Evolutionary conservation across 1,140 invertebrate genomes (phyloP), one percentile per base, ranked within the genome.

Genomic region (Panonychus citri): DNA sequence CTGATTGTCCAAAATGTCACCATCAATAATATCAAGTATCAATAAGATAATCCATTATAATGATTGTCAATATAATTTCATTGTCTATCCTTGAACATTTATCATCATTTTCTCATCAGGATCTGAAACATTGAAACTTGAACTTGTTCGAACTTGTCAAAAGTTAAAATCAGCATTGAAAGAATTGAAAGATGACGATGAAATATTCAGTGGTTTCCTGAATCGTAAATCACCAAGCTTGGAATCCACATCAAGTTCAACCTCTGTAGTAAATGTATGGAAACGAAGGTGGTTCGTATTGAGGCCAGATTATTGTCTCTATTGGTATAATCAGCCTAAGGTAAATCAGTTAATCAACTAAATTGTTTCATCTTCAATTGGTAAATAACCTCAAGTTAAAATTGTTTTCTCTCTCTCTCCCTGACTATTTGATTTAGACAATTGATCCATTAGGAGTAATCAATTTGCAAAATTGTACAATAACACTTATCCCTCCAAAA

Each of bases 251-350:
- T n/a, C n/a, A 34, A 34, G 5, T 5, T 34, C 30, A 13, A 43
- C 43, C 27, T 30, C 58, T 27, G 59, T 53, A 53, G 26, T 52
- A 55, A 59, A 52, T 21, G 39, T 56, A 56, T 95, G 90, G 90
- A 80, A 85, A 52, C 74, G 81, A 50, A 73, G 89, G 50, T 94
- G 85, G 83, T 93, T 93, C 70, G 80, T 82, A 46, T 72, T 96
- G 30, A 82, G 88, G 59, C 76, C 80, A 49, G 87, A 95, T 69
- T 85, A 88, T 69, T 91, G 86, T 71, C 75, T 96, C 48, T 94
- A 94, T 70, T 93, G 86, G 71, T 96, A 90, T 70, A 94, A 90
- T 74, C 82, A 79, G 64, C 82, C 89, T 57, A 64, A 69, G 65
- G 73, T 75, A 65, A 62, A 63, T 53, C n/a, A 13, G 12, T 12